Percentiles rank a stretch among this genome's conserved stretches.
Conservation (phyloP, 2,888 invertebrate species). For the Acrobasis consociella region DNA sequence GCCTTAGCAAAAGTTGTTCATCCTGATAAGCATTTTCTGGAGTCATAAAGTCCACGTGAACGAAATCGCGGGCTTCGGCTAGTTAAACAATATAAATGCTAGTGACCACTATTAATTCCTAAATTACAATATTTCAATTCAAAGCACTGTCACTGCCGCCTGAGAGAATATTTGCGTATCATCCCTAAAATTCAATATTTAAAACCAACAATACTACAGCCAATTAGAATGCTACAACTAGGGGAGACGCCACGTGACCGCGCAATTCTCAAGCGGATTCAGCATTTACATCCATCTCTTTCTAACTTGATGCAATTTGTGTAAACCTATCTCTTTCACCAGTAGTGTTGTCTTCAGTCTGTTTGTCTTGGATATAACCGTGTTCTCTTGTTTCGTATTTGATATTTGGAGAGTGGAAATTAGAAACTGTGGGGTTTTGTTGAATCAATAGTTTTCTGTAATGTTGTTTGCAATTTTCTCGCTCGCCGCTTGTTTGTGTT, state of each 20-base stretch:
- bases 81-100: no score
- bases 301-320: background rate
- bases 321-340: background rate
- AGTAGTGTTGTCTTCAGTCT: constrained; percentile 9
- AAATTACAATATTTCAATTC: background rate
- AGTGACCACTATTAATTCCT: background rate
- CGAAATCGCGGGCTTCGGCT: no score
- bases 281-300: background rate
- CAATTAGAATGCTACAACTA: constrained; percentile 15
- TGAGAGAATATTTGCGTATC: background rate
- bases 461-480: constrained; percentile 7
- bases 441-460: constrained; percentile 13
- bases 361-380: constrained; percentile 15
- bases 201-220: constrained; percentile 14
- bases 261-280: constrained; percentile 25
- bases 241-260: constrained; percentile 21
- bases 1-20: no score
- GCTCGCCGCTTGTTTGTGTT: background rate
- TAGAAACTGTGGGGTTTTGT: constrained; percentile 12
- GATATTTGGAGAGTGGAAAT: constrained; percentile 14
- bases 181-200: constrained; percentile 13
- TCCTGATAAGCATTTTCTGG: no score
- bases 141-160: background rate
- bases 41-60: no score
- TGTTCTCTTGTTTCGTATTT: constrained; percentile 10